Conservation (phyloP, 2,113 vertebrate species). For the Rattus rattus region DNA sequence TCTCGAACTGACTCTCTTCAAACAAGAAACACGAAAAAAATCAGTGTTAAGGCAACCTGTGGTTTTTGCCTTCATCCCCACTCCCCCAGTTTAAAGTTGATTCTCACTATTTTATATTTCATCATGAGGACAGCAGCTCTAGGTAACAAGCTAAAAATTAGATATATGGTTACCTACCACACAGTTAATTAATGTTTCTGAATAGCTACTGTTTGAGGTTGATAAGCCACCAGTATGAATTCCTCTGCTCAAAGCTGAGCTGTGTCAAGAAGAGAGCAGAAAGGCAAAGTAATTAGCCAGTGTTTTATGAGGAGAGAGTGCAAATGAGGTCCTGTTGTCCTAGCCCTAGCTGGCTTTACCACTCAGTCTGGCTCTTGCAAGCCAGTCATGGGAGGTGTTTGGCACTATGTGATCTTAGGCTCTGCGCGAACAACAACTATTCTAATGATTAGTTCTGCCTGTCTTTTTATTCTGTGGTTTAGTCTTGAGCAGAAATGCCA, state of each 20-base stretch:
- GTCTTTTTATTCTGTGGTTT: slow-evolving; percentile 32
- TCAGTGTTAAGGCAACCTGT: neutral
- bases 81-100: neutral
- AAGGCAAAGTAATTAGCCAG: slow-evolving; percentile 59
- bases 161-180: neutral
- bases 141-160: slow-evolving; percentile 18
- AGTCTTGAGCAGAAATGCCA: slow-evolving; percentile 5
- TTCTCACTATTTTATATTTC: slow-evolving; percentile 48
- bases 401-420: neutral
- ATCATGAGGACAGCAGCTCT: neutral
- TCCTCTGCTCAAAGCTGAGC: slow-evolving; percentile 21
- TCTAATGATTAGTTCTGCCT: neutral
- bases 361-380: neutral
- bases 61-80: neutral
- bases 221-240: slow-evolving; percentile 48
- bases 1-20: neutral
- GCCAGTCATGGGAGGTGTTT: neutral
- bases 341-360: slow-evolving; percentile 12
- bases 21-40: neutral
- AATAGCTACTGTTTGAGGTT: slow-evolving; percentile 51
- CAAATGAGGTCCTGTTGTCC: neutral
- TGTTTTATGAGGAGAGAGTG: slow-evolving; percentile 1
- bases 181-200: slow-evolving; percentile 62
- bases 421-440: neutral
- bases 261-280: slow-evolving; percentile 49